phyloP scores from a whole-genome alignment of 2,888 invertebrate genomes.

The Rhagonycha lutea region DNA sequence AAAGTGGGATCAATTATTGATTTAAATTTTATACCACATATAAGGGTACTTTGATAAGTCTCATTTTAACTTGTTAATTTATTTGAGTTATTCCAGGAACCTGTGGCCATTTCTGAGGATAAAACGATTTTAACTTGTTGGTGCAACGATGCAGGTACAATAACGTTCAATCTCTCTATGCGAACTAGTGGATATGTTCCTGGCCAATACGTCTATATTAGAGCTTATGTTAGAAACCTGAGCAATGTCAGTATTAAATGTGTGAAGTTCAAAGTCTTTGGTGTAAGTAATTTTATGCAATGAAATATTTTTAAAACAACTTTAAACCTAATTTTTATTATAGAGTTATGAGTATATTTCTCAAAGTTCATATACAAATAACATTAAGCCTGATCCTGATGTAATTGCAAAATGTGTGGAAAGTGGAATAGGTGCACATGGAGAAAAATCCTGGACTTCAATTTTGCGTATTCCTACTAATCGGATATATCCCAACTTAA shows the following conservation, averaged over 20 bases:
- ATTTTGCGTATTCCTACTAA: constrained; percentile 38
- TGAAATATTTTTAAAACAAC: background rate
- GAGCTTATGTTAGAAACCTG: constrained; percentile 73
- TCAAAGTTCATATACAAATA: constrained; percentile 2
- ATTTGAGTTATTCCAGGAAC: background rate
- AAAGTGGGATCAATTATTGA: constrained; percentile 40
- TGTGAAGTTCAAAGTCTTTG: background rate
- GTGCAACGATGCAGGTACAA: constrained; percentile 8
- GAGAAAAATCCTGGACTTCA: constrained; percentile 43
- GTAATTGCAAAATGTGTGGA: constrained; percentile 30
- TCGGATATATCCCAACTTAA: constrained; percentile 38
- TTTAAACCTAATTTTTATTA: background rate
- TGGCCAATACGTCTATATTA: constrained; percentile 73
- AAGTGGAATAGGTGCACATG: constrained; percentile 46
- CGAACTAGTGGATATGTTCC: constrained; percentile 73
- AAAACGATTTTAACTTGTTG: background rate
- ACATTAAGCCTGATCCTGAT: background rate
- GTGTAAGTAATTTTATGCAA: background rate
- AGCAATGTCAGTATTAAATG: constrained; percentile 50
- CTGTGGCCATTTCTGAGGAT: background rate
- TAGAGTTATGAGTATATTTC: constrained; percentile 10
- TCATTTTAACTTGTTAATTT: too few relatives aligned
- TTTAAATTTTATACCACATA: constrained; percentile 26
- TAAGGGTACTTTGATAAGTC: constrained; percentile 8
- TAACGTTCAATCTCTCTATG: constrained; percentile 1